These are phyloP conservation scores for Halichoerus grypus DNA, from an alignment of 2,113 vertebrate genomes.

Conservation along the genomic window DNA sequence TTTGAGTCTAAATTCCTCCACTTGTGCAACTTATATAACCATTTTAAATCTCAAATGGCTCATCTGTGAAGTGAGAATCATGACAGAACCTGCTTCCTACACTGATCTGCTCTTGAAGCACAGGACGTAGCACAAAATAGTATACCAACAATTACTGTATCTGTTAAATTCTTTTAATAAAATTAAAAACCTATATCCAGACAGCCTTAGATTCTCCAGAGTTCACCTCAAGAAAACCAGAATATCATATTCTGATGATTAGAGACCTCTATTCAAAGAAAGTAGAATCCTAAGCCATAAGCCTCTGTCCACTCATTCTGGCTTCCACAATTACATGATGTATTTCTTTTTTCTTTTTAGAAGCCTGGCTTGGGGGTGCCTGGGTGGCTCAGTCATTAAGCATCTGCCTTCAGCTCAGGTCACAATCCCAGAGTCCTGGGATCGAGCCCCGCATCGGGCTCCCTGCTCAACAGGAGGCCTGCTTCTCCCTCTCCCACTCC, in stretches of 20 bases:
- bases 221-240: not conserved
- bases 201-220: not conserved
- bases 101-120: not conserved
- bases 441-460: no score
- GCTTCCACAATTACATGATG: not conserved
- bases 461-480: no score
- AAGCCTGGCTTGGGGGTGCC: not conserved
- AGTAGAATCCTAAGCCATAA: not conserved
- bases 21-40: not conserved
- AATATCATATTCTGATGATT: not conserved
- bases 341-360: not conserved
- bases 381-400: no score
- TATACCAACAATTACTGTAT: not conserved
- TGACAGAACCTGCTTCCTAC: not conserved
- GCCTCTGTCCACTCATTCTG: not conserved
- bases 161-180: not conserved
- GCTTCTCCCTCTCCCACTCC: no score
- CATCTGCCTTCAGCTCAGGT: no score
- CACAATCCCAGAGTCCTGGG: no score
- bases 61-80: not conserved
- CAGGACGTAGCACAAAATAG: not conserved
- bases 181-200: not conserved
- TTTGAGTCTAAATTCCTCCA: not conserved
- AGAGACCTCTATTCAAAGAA: not conserved
- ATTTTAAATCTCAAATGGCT: not conserved